phyloP scores from a whole-genome alignment of 1,140 invertebrate genomes.

The Nasonia giraulti region DNA sequence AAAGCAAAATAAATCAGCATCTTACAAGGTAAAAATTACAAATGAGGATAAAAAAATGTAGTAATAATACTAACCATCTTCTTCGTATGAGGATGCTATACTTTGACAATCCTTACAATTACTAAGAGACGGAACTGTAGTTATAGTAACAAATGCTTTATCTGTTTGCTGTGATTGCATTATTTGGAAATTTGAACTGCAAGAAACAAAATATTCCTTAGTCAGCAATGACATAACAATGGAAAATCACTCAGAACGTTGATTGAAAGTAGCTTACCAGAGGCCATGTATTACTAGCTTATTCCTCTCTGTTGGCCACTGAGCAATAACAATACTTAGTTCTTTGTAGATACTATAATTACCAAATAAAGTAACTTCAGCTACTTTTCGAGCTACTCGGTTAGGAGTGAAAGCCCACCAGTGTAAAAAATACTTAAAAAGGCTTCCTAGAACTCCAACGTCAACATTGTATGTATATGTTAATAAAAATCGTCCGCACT shows the following conservation, averaged over 20 bases:
- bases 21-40: not conserved
- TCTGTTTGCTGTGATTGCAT: constrained; percentile 69
- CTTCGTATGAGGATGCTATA: constrained; percentile 77
- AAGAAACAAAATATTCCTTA: constrained; percentile 39
- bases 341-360: constrained; percentile 78
- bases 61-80: constrained; percentile 72
- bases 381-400: constrained; percentile 77
- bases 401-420: constrained; percentile 84
- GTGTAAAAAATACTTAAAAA: constrained; percentile 79
- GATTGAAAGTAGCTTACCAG: constrained; percentile 71
- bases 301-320: constrained; percentile 81
- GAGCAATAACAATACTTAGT: constrained; percentile 80
- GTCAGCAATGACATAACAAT: constrained; percentile 15
- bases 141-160: constrained; percentile 76
- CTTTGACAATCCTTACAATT: constrained; percentile 78
- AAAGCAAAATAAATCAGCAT: constrained; percentile 42
- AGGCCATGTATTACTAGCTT: constrained; percentile 82
- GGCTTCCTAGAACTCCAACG: constrained; percentile 67
- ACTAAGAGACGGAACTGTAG: constrained; percentile 77
- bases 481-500: constrained; percentile 93
- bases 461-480: constrained; percentile 85
- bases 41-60: not conserved
- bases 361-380: constrained; percentile 81
- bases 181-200: constrained; percentile 62
- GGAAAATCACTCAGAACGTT: constrained; percentile 18